Conservation (phyloP, 2,888 invertebrate genomes). For the Oscheius onirici region DNA sequence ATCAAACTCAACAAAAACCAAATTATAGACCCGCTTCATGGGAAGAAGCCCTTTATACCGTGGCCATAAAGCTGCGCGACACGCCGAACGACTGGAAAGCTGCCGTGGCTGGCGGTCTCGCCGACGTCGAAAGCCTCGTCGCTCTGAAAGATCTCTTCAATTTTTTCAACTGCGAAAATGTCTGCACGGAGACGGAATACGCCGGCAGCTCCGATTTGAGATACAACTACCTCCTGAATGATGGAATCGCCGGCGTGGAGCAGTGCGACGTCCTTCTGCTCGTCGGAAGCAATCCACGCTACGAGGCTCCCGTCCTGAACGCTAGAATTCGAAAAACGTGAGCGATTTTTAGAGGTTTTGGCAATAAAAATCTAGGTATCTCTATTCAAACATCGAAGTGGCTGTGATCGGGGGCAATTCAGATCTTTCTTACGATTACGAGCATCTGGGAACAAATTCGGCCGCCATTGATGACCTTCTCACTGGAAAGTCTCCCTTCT, state of each 20-base stretch:
- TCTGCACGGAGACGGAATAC: conserved; percentile 91
- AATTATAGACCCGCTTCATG: conserved; percentile 82
- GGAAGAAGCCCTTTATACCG: conserved; percentile 89
- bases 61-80: conserved; percentile 78
- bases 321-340: conserved; percentile 88
- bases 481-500: conserved; percentile 78
- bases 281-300: conserved; percentile 94
- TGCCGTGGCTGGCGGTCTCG: conserved; percentile 81
- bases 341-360: neutral
- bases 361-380: conserved; percentile 75
- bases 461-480: conserved; percentile 81
- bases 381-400: conserved; percentile 88
- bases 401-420: conserved; percentile 89
- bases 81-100: conserved; percentile 81
- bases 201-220: conserved; percentile 76
- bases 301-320: conserved; percentile 95
- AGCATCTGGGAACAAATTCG: conserved; percentile 86
- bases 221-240: conserved; percentile 90
- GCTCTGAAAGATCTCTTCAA: conserved; percentile 92
- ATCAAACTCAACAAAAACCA: no score
- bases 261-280: conserved; percentile 90
- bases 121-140: conserved; percentile 78
- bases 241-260: conserved; percentile 88
- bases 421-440: conserved; percentile 90
- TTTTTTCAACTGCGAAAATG: conserved; percentile 83